phyloP scores from a whole-genome alignment of 2,888 invertebrate species.

The Priocnemis perturbator region DNA sequence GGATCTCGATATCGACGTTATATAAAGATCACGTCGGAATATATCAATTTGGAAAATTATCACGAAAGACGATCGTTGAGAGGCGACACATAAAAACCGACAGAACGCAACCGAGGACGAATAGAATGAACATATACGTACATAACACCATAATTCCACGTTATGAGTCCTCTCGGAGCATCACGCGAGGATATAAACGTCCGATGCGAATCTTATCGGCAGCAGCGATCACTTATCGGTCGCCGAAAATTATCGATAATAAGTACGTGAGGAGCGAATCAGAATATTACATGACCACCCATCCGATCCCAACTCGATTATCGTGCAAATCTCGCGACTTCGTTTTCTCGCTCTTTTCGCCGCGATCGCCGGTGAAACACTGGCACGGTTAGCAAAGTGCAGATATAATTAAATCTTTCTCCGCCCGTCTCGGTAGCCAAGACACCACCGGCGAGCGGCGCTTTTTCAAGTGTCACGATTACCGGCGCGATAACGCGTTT shows the following conservation, averaged over 20 bases:
- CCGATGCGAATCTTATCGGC: background rate
- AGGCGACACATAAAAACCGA: too few relatives aligned
- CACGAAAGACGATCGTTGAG: too few relatives aligned
- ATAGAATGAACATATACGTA: too few relatives aligned
- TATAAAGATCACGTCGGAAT: too few relatives aligned
- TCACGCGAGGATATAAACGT: background rate
- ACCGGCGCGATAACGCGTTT: conserved; percentile 48
- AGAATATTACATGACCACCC: background rate
- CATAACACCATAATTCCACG: conserved; percentile 7
- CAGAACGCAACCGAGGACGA: too few relatives aligned
- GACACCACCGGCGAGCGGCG: conserved; percentile 8
- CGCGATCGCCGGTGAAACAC: conserved; percentile 11
- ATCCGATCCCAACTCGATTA: background rate
- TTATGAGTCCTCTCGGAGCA: background rate
- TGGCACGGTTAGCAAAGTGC: conserved; percentile 17
- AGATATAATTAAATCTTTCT: conserved; percentile 21
- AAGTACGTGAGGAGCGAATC: background rate
- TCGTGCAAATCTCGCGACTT: background rate
- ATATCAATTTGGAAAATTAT: too few relatives aligned
- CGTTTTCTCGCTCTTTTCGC: background rate
- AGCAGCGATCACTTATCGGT: background rate
- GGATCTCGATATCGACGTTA: too few relatives aligned
- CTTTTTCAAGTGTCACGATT: conserved; percentile 42
- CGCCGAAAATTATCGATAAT: background rate
- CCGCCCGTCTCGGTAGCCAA: background rate